These are phyloP conservation scores for Villa cingulata DNA, from an alignment of 2,888 invertebrate genomes.

Conservation along the genomic window DNA sequence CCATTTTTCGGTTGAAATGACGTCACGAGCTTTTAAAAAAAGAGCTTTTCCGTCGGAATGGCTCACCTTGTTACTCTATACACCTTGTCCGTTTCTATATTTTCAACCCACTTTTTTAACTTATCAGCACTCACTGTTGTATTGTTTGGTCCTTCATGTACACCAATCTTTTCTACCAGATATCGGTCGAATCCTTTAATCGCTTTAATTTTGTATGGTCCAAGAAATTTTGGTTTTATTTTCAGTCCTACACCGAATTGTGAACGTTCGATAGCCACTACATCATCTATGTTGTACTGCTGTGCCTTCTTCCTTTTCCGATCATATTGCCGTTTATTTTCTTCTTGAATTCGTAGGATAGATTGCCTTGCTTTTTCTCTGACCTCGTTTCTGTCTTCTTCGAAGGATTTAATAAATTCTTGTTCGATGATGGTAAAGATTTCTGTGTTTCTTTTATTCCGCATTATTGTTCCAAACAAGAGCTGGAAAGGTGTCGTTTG, in stretches of 20 bases:
- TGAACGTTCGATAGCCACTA: background rate
- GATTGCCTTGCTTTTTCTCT: too few relatives aligned
- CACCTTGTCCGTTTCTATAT: background rate
- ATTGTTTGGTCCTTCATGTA: background rate
- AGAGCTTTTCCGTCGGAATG: too few relatives aligned
- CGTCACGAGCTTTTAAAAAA: too few relatives aligned
- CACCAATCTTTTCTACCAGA: background rate
- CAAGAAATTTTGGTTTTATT: background rate
- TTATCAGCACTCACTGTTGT: background rate
- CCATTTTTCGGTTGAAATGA: too few relatives aligned
- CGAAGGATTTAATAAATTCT: background rate
- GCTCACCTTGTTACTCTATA: too few relatives aligned
- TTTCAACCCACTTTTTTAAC: background rate
- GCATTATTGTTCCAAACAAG: slow-evolving; percentile 15
- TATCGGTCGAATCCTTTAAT: too few relatives aligned
- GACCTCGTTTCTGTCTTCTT: background rate
- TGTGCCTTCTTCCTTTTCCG: background rate
- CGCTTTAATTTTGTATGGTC: background rate
- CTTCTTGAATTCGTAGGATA: too few relatives aligned
- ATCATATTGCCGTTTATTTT: too few relatives aligned
- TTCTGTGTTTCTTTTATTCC: background rate
- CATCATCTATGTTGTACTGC: background rate
- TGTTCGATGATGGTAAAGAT: background rate
- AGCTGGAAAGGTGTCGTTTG: slow-evolving; percentile 19
- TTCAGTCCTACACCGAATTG: too few relatives aligned